These are phyloP conservation scores for Campylorhamphus procurvoides DNA, from an alignment of 2,113 vertebrate genomes.

Conservation along the genomic window DNA sequence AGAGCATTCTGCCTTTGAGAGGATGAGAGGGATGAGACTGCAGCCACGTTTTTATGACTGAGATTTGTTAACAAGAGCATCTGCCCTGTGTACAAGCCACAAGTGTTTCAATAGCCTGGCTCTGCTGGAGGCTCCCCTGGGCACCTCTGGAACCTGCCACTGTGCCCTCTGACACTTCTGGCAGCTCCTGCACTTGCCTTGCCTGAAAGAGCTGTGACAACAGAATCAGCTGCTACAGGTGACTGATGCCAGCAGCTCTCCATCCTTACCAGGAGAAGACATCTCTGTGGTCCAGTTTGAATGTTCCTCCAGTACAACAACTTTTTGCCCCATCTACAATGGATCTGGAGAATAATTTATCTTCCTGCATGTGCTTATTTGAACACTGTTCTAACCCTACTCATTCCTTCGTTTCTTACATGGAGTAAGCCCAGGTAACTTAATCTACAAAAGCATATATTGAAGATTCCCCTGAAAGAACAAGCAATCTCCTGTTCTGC, in stretches of 20 bases:
- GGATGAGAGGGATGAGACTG: neutral
- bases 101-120: neutral
- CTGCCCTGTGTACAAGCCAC: neutral
- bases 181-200: neutral
- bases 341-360: neutral
- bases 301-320: neutral
- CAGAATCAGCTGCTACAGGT: neutral
- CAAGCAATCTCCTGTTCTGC: neutral
- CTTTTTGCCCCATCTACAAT: neutral
- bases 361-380: neutral
- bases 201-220: neutral
- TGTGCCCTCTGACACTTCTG: neutral
- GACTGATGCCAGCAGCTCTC: neutral
- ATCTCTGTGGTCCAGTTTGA: neutral
- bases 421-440: neutral
- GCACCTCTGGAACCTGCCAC: neutral
- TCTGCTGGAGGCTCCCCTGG: neutral
- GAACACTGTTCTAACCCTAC: neutral
- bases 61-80: neutral
- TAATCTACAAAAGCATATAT: neutral
- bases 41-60: neutral
- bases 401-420: neutral
- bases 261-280: neutral
- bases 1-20: neutral
- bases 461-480: neutral